These are phyloP conservation scores for Cecidostiba fungosa DNA, from an alignment of 2,888 invertebrate species.

Conservation along the genomic window DNA sequence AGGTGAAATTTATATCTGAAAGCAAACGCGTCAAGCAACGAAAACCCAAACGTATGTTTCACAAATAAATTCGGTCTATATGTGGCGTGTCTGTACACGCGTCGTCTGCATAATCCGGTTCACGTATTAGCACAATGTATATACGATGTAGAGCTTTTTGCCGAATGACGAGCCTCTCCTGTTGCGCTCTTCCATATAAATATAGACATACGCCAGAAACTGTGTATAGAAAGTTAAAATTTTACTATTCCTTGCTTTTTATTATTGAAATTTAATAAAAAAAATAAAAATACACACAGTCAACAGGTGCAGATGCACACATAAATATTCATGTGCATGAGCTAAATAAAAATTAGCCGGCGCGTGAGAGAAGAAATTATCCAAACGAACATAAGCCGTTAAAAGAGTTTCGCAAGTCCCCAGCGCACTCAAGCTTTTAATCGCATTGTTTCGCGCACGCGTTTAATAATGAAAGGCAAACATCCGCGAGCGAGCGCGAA, in stretches of 20 bases:
- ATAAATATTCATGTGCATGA: not conserved
- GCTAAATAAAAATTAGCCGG: not conserved
- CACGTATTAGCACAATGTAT: not conserved
- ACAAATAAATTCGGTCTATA: not conserved
- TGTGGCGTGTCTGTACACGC: too few species aligned
- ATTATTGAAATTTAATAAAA: not conserved
- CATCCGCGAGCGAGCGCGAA: slow-evolving; percentile 24
- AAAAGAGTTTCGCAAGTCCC: slow-evolving; percentile 3
- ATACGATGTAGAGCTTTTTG: slow-evolving; percentile 62
- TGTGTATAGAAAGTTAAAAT: too few species aligned
- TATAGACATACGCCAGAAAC: too few species aligned
- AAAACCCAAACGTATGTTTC: not conserved
- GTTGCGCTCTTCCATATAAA: not conserved
- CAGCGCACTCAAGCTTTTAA: slow-evolving; percentile 21
- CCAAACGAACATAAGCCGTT: not conserved
- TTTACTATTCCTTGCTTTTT: not conserved
- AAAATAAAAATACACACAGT: too few species aligned
- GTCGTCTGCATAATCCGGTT: slow-evolving; percentile 50
- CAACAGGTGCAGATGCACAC: too few species aligned
- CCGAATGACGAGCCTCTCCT: slow-evolving; percentile 69
- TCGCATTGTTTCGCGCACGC: slow-evolving; percentile 36
- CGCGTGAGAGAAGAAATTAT: not conserved
- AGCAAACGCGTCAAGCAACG: not conserved
- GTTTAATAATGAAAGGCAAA: slow-evolving; percentile 52
- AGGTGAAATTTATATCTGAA: not conserved